These are phyloP conservation scores for Peromyscus eremicus DNA, from an alignment of 2,797 vertebrate species.

Conservation along the genomic window DNA sequence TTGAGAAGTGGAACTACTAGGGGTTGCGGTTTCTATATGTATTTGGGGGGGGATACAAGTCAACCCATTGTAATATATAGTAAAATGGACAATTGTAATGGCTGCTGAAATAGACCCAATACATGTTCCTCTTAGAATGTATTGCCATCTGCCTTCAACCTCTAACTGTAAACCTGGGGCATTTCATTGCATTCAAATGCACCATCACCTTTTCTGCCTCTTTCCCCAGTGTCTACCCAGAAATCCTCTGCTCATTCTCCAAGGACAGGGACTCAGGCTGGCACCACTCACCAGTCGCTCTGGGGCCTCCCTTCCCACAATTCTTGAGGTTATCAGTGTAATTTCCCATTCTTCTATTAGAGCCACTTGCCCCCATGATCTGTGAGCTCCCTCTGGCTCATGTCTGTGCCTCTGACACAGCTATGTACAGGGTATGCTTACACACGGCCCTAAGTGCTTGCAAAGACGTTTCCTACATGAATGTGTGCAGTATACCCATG, in stretches of 20 bases:
- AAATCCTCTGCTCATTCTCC: background rate
- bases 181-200: background rate
- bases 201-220: background rate
- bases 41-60: background rate
- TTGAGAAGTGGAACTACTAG: background rate
- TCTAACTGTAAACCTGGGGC: too few species aligned
- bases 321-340: background rate
- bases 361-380: fast-evolving
- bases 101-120: background rate
- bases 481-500: fast-evolving
- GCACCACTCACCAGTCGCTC: background rate
- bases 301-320: fast-evolving
- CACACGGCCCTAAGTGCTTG: background rate
- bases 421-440: too few species aligned
- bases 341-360: fast-evolving
- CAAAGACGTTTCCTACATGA: background rate
- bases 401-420: background rate
- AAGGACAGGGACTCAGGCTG: background rate
- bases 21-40: background rate
- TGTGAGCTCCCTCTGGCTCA: background rate
- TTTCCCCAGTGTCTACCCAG: fast-evolving
- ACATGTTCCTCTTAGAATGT: background rate
- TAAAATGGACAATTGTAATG: background rate
- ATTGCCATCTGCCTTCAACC: too few species aligned
- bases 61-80: background rate